Base-by-base conservation (phyloP, 1,140 invertebrate species). In the Trichonephila clavata region DNA sequence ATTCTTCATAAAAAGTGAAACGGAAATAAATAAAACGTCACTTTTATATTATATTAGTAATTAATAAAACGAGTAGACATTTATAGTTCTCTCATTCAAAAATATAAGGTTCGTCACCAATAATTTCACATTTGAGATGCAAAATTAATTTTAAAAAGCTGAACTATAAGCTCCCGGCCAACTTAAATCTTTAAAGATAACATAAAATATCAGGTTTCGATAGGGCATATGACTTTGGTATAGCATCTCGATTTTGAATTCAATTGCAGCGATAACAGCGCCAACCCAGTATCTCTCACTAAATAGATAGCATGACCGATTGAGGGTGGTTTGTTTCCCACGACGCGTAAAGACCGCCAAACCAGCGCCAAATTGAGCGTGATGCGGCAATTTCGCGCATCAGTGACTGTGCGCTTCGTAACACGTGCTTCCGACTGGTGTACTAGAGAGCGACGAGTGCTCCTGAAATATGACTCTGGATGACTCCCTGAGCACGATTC, bases 331-430 rank as follows among this genome's bases (percentile, higher is more conserved):
- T 39, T 65, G 86, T 68, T 89, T 89, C 86, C 86, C 86, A 89
- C 86, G 86, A 65, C 27, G 59, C 65, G 65, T 68, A 68, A 68
- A 68, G 65, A 68, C 84, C 63, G 61, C 63, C 86, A 43, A 89
- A 50, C 84, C 84, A 86, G 1, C 61, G 86, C 32, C 86, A 89
- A 89, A 89, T 89, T 89, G 63, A 89, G 86, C 86, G 86, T 89
- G 65, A 89, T 89, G 86, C 86, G 63, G 14, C 63, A 68, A 89
- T 89, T 89, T 89, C 43, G 16, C 63, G 86, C 86, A 89, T 89
- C 61, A 89, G 16, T 32, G 61, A 18, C 39, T 32, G 57, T 20
- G 71, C 27, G 27, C 60, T 24, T 2, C 63, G 61, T 21, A 43
- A 14, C 61, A 57, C 86, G 61, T 39, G 27, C 39, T 13, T 59